Conservation (phyloP, 2,888 invertebrate genomes). For the Nasonovia ribisnigri region DNA sequence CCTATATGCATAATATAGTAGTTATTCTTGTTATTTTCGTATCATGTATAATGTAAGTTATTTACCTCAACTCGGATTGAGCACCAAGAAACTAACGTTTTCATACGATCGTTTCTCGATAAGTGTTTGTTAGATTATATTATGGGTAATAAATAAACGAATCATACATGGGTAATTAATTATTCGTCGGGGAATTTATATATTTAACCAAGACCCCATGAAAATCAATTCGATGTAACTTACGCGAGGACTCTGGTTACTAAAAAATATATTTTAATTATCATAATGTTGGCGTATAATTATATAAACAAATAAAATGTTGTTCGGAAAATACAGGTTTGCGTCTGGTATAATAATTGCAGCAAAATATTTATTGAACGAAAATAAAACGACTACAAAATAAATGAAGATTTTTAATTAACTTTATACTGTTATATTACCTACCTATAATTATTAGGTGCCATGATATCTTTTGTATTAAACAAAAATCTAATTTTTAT, state of each 20-base stretch:
- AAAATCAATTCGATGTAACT: not conserved
- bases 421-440: not conserved
- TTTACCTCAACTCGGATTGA: not conserved
- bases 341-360: not conserved
- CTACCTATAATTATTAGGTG: not conserved
- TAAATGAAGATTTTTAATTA: not conserved
- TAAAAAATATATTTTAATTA: not conserved
- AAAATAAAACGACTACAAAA: not conserved
- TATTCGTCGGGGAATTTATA: not conserved
- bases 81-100: not conserved
- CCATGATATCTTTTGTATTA: not conserved
- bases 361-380: not conserved
- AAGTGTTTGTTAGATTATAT: not conserved
- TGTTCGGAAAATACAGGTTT: not conserved
- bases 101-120: constrained; percentile 31
- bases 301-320: not conserved
- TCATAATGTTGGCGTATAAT: not conserved
- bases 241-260: not conserved
- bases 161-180: not conserved
- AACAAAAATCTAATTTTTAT: not conserved
- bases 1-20: not conserved
- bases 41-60: not conserved
- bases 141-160: not conserved
- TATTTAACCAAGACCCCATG: not conserved
- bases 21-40: constrained; percentile 5